phyloP scores from a whole-genome alignment of 2,888 invertebrate species.

The Apodemia mormo region DNA sequence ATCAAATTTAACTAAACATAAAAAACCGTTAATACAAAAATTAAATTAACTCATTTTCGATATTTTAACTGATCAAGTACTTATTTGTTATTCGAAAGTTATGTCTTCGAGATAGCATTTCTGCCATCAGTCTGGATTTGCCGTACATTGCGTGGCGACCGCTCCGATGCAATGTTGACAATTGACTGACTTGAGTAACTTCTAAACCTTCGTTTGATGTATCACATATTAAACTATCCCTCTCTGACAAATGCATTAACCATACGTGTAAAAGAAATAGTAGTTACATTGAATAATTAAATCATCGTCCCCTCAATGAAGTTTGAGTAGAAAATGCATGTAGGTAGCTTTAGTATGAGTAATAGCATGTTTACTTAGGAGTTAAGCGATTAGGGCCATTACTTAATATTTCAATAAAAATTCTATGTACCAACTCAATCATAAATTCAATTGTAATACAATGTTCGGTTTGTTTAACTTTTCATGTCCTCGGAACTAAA shows the following conservation, averaged over 20 bases:
- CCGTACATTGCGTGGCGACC: slow-evolving; percentile 71
- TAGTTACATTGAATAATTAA: slow-evolving; percentile 69
- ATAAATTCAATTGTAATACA: slow-evolving; percentile 58
- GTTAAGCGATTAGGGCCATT: slow-evolving; percentile 59
- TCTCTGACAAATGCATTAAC: slow-evolving; percentile 43
- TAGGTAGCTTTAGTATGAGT: slow-evolving; percentile 49
- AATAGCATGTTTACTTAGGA: slow-evolving; percentile 61
- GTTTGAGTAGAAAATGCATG: slow-evolving; percentile 62
- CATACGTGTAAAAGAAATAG: slow-evolving; percentile 45
- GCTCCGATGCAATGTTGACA: slow-evolving; percentile 52
- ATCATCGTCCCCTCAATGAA: slow-evolving; percentile 60
- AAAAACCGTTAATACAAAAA: slow-evolving; percentile 51
- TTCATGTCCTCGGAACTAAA: slow-evolving; percentile 48
- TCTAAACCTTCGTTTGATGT: slow-evolving; percentile 28
- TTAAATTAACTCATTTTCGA: slow-evolving; percentile 60
- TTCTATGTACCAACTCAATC: slow-evolving; percentile 44
- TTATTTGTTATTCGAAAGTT: slow-evolving; percentile 72
- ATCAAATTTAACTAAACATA: slow-evolving; percentile 69
- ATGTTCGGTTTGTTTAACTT: slow-evolving; percentile 61
- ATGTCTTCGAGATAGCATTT: slow-evolving; percentile 75
- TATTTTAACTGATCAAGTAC: slow-evolving; percentile 55
- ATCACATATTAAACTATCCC: slow-evolving; percentile 41
- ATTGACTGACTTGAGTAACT: slow-evolving; percentile 53
- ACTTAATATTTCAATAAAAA: slow-evolving; percentile 53
- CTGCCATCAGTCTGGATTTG: slow-evolving; percentile 67